Percentiles rank a stretch among this genome's conserved stretches.
Conservation (phyloP, 2,797 vertebrate species). For the Valencia hispanica region DNA sequence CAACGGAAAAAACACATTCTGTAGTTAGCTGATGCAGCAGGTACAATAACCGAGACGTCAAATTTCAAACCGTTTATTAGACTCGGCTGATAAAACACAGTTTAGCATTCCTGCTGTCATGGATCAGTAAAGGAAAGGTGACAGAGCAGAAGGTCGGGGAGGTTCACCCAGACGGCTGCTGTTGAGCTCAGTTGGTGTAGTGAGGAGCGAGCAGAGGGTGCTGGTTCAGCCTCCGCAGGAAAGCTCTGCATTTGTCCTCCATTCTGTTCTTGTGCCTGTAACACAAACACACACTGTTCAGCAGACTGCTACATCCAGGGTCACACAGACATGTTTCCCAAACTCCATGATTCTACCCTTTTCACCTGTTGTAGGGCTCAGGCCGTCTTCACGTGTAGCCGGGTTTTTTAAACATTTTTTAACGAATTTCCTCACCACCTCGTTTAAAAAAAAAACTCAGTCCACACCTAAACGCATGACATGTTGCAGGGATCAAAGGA, state of each 20-base stretch:
- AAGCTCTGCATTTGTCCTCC: slow-evolving; percentile 69
- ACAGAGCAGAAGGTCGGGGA: neutral
- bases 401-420: too few species aligned
- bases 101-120: neutral
- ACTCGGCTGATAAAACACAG: neutral
- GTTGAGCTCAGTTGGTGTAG: slow-evolving; percentile 41
- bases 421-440: too few species aligned
- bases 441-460: too few species aligned
- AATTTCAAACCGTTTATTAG: neutral
- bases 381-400: too few species aligned
- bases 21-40: neutral
- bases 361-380: neutral
- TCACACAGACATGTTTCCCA: neutral
- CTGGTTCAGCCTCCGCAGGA: slow-evolving; percentile 79
- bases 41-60: neutral
- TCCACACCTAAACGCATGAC: too few species aligned
- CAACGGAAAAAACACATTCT: neutral
- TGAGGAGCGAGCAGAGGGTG: slow-evolving; percentile 75
- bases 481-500: too few species aligned
- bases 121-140: neutral
- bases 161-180: neutral
- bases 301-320: neutral
- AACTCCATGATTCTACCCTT: neutral
- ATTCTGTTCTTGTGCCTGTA: slow-evolving; percentile 81
- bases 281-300: neutral